Evolutionary conservation across 2,113 vertebrate species (phyloP), one percentile per base, ranked within the genome.

Genomic region (Oreochromis aureus): DNA sequence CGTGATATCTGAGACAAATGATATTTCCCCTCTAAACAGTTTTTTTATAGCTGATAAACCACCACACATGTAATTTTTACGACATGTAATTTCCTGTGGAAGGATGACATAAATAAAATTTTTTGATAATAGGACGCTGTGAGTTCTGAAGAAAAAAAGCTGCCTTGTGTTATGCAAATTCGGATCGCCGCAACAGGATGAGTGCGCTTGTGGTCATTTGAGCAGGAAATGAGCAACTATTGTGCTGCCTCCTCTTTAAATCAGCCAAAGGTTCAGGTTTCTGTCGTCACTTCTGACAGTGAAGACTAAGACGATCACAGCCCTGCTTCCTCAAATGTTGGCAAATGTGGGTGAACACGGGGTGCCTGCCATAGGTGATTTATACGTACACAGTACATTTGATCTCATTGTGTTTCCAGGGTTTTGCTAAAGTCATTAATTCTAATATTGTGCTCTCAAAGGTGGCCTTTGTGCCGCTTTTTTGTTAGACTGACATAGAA

Each of bases 231-330:
- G 46, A 81, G 84, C 83, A 87, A 39, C 81, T 83, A 91, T 91
- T 92, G 89, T 93, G 83, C 80, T 87, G 46, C 83, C 51, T 73
- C 86, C 84, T 86, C 80, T 84, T 87, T 93, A 89, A 95, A 89
- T 94, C 80, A 93, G 86, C 92, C 53, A 41, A 89, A 95, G 93
- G 94, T 89, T 96, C 95, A 85, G 87, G 92, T 97, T 96, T 97
- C 96, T 93, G 91, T 92, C 95, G 87, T 94, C 95, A 89, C 94
- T 91, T 95, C 89, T 89, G 82, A 90, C 86, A 80, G 46, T 86
- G 81, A 92, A 69, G 63, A 96, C 93, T 91, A 94, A 96, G 96
- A 95, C 59, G 18, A 78, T 93, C 91, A 56, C 78, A 92, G 95
- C 95, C 96, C 95, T 92, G 94, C 92, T 95, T 96, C 88, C 93